phyloP scores from a whole-genome alignment of 2,797 vertebrate species.

The Scarus forsteni region DNA sequence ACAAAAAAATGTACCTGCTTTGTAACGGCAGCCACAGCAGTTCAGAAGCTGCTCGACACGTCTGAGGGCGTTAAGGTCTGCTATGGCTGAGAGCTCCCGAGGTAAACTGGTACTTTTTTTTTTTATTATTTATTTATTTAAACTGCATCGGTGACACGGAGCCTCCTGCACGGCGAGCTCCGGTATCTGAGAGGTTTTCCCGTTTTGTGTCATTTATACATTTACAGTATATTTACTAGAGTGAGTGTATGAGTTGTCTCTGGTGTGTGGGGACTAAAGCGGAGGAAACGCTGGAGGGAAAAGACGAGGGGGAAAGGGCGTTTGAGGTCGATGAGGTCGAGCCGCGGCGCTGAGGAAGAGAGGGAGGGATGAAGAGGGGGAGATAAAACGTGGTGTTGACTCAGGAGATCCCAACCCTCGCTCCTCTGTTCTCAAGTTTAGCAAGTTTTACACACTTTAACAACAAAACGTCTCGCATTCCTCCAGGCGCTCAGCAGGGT shows the following conservation, averaged over 20 bases:
- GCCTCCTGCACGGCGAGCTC: slow-evolving; percentile 36
- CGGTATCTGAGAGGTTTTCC: slow-evolving; percentile 72
- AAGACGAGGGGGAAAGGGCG: slow-evolving; percentile 20
- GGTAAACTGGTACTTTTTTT: slow-evolving; percentile 76
- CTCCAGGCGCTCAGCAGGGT: slow-evolving; percentile 36
- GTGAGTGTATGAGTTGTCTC: slow-evolving; percentile 70
- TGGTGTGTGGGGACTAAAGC: slow-evolving; percentile 76
- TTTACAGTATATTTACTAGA: slow-evolving; percentile 59
- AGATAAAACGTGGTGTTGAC: slow-evolving; percentile 21
- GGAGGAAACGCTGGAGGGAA: slow-evolving; percentile 56
- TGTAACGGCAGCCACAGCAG: slow-evolving; percentile 59
- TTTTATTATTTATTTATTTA: neutral
- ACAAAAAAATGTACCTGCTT: slow-evolving; percentile 65
- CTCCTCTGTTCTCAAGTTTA: slow-evolving; percentile 50
- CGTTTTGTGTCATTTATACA: slow-evolving; percentile 66
- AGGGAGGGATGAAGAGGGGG: slow-evolving; percentile 28
- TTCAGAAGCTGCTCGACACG: slow-evolving; percentile 50
- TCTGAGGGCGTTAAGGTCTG: slow-evolving; percentile 65
- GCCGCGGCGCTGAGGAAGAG: slow-evolving; percentile 18
- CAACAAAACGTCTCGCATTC: slow-evolving; percentile 14
- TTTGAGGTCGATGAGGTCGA: slow-evolving; percentile 33
- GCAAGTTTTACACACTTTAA: slow-evolving; percentile 36
- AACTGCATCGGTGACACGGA: slow-evolving; percentile 73
- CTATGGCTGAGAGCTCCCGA: slow-evolving; percentile 82
- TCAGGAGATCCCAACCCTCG: slow-evolving; percentile 28